Conservation (phyloP, 2,888 invertebrate genomes). For the Punctoribates punctum region DNA sequence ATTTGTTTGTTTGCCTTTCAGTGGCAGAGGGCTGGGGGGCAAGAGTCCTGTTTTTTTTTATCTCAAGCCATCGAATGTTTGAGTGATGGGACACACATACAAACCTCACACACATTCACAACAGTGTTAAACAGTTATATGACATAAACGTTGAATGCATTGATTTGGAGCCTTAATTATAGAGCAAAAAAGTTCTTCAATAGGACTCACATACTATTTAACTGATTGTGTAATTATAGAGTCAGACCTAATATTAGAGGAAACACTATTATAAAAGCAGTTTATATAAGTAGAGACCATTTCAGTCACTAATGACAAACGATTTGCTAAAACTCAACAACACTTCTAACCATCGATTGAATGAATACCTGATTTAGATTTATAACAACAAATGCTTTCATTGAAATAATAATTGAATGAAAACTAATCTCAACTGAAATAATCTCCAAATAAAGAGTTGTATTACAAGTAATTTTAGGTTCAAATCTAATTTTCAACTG, state of each 20-base stretch:
- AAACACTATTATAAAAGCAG: neutral
- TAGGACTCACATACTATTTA: neutral
- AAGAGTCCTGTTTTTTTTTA: too few relatives aligned
- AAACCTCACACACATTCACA: conserved; percentile 18
- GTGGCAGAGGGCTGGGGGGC: too few relatives aligned
- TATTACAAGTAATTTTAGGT: neutral
- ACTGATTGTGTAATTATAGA: conserved; percentile 29
- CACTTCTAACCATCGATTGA: neutral
- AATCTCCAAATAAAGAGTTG: neutral
- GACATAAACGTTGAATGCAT: conserved; percentile 2
- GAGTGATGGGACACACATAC: neutral
- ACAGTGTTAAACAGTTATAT: conserved; percentile 3
- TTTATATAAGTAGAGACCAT: too few relatives aligned
- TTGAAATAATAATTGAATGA: neutral
- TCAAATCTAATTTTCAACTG: neutral
- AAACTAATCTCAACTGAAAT: neutral
- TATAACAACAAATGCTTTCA: neutral
- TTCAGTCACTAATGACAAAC: conserved; percentile 25
- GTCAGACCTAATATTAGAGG: neutral
- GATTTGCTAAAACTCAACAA: neutral
- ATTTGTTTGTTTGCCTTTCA: conserved; percentile 9
- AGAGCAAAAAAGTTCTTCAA: conserved; percentile 1
- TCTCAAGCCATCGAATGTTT: neutral
- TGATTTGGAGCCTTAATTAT: neutral
- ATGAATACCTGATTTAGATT: conserved; percentile 6